Base-by-base conservation (phyloP, 2,888 invertebrate species). In the Hypercompe scribonia region DNA sequence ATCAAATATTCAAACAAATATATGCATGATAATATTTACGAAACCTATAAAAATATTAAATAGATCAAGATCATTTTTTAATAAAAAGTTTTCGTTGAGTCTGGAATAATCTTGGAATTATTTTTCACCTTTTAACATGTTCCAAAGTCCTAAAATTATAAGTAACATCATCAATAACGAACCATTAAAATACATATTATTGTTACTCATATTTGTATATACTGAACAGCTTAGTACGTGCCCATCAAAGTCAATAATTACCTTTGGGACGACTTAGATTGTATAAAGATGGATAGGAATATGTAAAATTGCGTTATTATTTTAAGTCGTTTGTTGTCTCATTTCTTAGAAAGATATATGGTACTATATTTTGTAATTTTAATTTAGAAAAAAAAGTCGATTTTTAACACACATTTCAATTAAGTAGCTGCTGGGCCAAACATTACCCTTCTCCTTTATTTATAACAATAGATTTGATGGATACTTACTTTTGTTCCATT, bases 141-240 rank as follows among this genome's bases (percentile, higher is more conserved):
- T 39, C 46, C 24, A 64, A 50, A 31, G 11, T 61, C 58, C 11
- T 50, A 18, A 65, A 28, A 18, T 34, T 28, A 24, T 24, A 3
- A 24, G 5, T 69, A 65, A 74, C 33, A 67, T 66, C 18, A 34
- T 33, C 10, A 65, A 61, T 63, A 72, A 71, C 67, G 31, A 65
- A 70, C 63, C 68, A 63, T 68, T 66, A 69, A 24, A 21, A 33
- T 50, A 67, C 24, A 70, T 73, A 54, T 65, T 78, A 10, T 46
- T 72, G 75, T 74, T 58, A 75, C 50, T 74, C 64, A 42, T 74
- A 67, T 77, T 74, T 65, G 69, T 88, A 84, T 88, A 88, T 87
- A 82, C 81, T 65, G 72, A 83, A 77, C 78, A 81, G 74, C 80
- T 72, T 75, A 87, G 87, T 88, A 89, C 89, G 88, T 87, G 90